phyloP scores from a whole-genome alignment of 1,140 invertebrate species.

The Procambarus virginalis region DNA sequence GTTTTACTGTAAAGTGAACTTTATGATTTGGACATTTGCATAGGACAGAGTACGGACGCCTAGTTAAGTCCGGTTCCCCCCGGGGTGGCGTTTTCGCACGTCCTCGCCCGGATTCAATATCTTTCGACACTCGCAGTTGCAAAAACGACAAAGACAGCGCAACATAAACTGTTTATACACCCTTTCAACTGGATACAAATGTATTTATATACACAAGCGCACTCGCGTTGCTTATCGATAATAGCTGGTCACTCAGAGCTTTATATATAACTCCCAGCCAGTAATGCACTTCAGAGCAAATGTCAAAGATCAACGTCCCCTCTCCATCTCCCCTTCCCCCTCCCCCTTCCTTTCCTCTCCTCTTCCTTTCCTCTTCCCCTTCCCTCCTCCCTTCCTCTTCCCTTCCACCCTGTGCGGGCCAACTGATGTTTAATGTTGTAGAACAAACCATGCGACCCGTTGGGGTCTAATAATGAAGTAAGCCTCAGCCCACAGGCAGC shows the following conservation, averaged over 20 bases:
- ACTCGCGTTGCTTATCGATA: too few species aligned
- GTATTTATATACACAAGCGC: too few species aligned
- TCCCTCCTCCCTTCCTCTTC: too few species aligned
- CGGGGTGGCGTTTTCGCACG: background rate
- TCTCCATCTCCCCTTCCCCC: background rate
- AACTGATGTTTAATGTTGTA: conserved; percentile 41
- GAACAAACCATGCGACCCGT: conserved; percentile 41
- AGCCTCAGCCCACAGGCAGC: background rate
- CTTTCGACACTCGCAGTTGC: background rate
- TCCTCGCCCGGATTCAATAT: background rate
- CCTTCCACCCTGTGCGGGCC: background rate
- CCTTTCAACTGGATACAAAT: too few species aligned
- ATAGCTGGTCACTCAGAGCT: too few species aligned
- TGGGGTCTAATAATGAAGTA: conserved; percentile 21
- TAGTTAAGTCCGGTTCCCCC: conserved; percentile 16
- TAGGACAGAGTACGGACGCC: conserved; percentile 50
- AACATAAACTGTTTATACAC: background rate
- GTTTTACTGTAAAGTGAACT: conserved; percentile 59
- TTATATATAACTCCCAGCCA: background rate
- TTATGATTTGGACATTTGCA: conserved; percentile 63
- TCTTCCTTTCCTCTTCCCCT: too few species aligned
- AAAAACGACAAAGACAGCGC: background rate
- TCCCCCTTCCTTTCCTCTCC: background rate
- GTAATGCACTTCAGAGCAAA: background rate
- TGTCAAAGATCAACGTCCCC: background rate